Evolutionary conservation across 2,888 invertebrate genomes (phyloP).

Genomic region (Drosophila pegasa): DNA sequence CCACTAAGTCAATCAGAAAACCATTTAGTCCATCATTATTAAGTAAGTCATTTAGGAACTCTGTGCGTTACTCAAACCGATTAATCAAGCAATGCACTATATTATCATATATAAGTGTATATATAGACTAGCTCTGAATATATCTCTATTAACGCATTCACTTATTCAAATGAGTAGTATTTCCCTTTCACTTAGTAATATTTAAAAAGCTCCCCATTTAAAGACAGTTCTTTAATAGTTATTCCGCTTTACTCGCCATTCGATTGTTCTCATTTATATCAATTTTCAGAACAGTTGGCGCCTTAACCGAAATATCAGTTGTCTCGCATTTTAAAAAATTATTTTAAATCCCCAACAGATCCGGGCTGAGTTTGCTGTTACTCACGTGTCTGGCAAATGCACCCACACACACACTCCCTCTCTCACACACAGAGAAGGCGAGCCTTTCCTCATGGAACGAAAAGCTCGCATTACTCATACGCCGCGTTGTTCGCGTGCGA

Average conservation of each 20-base stretch:
- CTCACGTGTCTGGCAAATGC: slow-evolving; percentile 41
- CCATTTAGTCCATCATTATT: too few species aligned
- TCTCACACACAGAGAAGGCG: not conserved
- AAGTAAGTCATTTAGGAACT: too few species aligned
- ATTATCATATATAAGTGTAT: too few species aligned
- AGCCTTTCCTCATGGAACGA: slow-evolving; percentile 5
- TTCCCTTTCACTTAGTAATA: too few species aligned
- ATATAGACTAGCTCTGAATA: too few species aligned
- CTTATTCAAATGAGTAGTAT: too few species aligned
- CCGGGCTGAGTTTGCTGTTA: slow-evolving; percentile 9
- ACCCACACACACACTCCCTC: not conserved
- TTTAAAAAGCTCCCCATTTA: slow-evolving; percentile 10
- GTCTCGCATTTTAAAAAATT: slow-evolving; percentile 31
- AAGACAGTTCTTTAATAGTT: slow-evolving; percentile 15
- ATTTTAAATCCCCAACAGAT: slow-evolving; percentile 47
- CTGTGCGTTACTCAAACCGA: too few species aligned
- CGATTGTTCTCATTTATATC: slow-evolving; percentile 57
- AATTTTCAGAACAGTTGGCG: slow-evolving; percentile 50
- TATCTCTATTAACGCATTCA: too few species aligned
- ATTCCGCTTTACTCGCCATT: slow-evolving; percentile 1
- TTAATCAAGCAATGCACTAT: too few species aligned
- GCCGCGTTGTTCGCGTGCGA: slow-evolving; percentile 43
- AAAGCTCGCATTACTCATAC: slow-evolving; percentile 64
- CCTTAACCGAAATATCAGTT: slow-evolving; percentile 57
- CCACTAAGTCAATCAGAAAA: too few species aligned